Evolutionary conservation across 2,888 invertebrate genomes (phyloP).

Genomic region (Mechanitis mazaeus): DNA sequence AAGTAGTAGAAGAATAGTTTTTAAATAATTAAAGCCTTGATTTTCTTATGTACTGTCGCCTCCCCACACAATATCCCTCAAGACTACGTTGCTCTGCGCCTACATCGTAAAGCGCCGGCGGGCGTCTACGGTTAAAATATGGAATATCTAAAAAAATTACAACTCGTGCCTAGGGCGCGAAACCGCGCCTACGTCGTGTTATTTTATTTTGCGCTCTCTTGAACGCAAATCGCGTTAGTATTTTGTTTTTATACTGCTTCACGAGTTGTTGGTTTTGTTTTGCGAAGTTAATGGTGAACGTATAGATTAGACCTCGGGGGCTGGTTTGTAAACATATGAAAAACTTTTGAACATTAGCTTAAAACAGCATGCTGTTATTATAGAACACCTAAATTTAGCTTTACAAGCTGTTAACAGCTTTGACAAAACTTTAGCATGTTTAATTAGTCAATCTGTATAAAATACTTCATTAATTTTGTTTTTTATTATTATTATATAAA

Average conservation of each 20-base stretch:
- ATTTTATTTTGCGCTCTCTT: slow-evolving; percentile 74
- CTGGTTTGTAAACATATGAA: slow-evolving; percentile 22
- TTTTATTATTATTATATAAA: too few species aligned
- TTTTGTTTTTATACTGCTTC: slow-evolving; percentile 50
- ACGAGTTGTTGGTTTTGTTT: slow-evolving; percentile 47
- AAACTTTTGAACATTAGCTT: slow-evolving; percentile 8
- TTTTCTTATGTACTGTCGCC: slow-evolving; percentile 17
- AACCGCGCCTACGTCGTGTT: slow-evolving; percentile 69
- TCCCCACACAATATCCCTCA: slow-evolving; percentile 25
- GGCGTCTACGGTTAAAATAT: slow-evolving; percentile 62
- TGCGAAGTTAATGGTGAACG: slow-evolving; percentile 32
- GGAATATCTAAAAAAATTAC: slow-evolving; percentile 72
- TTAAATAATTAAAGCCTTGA: slow-evolving; percentile 14
- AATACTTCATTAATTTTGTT: too few species aligned
- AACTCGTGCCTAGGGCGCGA: slow-evolving; percentile 53
- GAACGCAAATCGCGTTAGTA: slow-evolving; percentile 55
- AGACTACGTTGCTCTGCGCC: slow-evolving; percentile 51
- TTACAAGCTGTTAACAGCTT: background rate
- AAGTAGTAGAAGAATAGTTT: background rate
- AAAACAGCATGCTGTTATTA: background rate
- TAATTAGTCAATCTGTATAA: too few species aligned
- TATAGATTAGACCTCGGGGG: slow-evolving; percentile 31
- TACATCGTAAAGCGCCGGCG: slow-evolving; percentile 59
- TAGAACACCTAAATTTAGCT: background rate
- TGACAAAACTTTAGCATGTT: background rate